A percentile compares a stretch with the other conserved stretches of the same genome.
Conservation (phyloP, 2,797 vertebrate genomes). For the Jordanella pulchra region DNA sequence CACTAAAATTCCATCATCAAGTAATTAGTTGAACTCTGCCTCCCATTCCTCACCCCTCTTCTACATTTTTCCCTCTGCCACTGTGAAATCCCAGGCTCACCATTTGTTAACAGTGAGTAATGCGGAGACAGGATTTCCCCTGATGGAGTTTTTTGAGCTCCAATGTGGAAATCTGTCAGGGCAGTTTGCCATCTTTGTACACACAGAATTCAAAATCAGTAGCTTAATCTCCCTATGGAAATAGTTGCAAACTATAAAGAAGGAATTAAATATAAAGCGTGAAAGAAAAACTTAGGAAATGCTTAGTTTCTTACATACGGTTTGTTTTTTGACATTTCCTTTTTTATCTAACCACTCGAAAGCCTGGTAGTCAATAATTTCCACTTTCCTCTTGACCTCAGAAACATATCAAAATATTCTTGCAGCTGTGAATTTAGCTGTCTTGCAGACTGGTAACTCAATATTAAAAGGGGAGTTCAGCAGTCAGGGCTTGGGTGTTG, state of each 20-base stretch:
- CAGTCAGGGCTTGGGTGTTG: conserved; percentile 5
- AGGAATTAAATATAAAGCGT: neutral
- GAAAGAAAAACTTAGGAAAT: conserved; percentile 4
- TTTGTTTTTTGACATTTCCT: conserved; percentile 35
- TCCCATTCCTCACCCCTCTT: conserved; percentile 50
- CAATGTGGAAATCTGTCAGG: conserved; percentile 60
- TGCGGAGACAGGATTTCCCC: conserved; percentile 33
- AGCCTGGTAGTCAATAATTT: conserved; percentile 24
- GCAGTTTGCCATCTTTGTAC: conserved; percentile 36
- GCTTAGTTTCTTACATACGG: conserved; percentile 3
- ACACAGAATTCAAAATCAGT: conserved; percentile 20
- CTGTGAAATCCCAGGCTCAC: conserved; percentile 21
- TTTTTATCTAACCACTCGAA: conserved; percentile 13
- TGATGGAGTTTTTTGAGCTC: conserved; percentile 59
- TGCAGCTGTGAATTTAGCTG: conserved; percentile 16
- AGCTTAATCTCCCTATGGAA: conserved; percentile 24
- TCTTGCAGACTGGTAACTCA: conserved; percentile 15
- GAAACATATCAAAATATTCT: conserved; percentile 19
- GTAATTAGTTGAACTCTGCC: conserved; percentile 77
- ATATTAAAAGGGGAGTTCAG: conserved; percentile 7
- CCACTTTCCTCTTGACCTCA: conserved; percentile 23
- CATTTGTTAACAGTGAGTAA: conserved; percentile 55
- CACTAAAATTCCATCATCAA: conserved; percentile 81
- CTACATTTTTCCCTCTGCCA: conserved; percentile 33
- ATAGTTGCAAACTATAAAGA: neutral